phyloP scores from a whole-genome alignment of 2,113 vertebrate species.

The Nanorana parkeri region DNA sequence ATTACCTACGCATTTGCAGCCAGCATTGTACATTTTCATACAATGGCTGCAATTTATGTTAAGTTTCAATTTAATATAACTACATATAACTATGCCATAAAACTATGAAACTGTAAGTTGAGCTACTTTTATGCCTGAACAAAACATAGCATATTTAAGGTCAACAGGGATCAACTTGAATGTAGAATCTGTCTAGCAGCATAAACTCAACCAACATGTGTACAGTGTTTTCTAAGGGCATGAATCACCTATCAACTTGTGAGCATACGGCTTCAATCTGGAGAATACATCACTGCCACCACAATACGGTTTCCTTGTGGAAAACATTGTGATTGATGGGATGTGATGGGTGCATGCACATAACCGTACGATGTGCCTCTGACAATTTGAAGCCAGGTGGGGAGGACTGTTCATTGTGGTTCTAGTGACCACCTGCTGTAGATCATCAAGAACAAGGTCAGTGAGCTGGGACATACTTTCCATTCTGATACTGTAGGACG shows the following conservation, averaged over 20 bases:
- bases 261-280: constrained; percentile 42
- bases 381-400: constrained; percentile 51
- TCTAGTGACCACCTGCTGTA: constrained; percentile 47
- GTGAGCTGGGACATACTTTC: constrained; percentile 15
- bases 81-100: too few species aligned
- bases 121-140: not conserved
- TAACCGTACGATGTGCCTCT: constrained; percentile 20
- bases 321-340: constrained; percentile 38
- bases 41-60: too few species aligned
- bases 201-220: constrained; percentile 7
- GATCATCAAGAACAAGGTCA: constrained; percentile 44
- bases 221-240: constrained; percentile 9
- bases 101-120: too few species aligned
- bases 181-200: not conserved
- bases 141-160: not conserved
- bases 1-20: too few species aligned
- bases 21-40: too few species aligned
- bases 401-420: constrained; percentile 23
- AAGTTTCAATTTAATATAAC: too few species aligned
- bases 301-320: constrained; percentile 33
- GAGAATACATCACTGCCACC: constrained; percentile 31
- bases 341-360: constrained; percentile 34
- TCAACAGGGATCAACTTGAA: not conserved
- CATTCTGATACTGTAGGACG: constrained; percentile 18
- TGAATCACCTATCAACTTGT: constrained; percentile 41